These are phyloP conservation scores for Cataglyphis albicans DNA, from an alignment of 2,888 invertebrate species.

Conservation along the genomic window DNA sequence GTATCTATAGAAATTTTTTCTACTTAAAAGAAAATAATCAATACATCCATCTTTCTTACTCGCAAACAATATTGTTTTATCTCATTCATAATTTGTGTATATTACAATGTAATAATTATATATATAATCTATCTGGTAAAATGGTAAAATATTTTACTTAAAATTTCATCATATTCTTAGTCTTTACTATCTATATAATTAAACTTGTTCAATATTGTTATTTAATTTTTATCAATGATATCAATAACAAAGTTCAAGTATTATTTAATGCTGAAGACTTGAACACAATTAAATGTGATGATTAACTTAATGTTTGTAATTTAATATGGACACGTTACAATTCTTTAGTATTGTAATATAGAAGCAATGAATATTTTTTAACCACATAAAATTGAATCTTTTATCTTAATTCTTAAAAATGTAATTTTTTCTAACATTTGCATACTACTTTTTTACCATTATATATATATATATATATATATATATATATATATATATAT, in stretches of 20 bases:
- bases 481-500: not conserved
- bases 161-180: not conserved
- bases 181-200: constrained; percentile 18
- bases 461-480: not conserved
- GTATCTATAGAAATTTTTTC: not conserved
- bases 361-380: not conserved
- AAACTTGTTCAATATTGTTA: constrained; percentile 28
- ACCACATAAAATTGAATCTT: not conserved
- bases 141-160: not conserved
- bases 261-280: not conserved
- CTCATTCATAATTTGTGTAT: not conserved
- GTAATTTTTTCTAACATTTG: not conserved
- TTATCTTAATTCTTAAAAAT: not conserved
- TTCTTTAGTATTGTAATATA: not conserved
- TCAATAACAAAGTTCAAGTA: not conserved
- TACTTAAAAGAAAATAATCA: not conserved
- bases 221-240: not conserved
- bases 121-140: not conserved
- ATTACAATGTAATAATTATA: not conserved
- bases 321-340: not conserved
- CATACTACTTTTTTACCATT: not conserved
- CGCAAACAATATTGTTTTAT: not conserved
- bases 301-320: not conserved
- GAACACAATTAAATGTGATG: constrained; percentile 12
- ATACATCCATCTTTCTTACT: not conserved